Base-by-base conservation (phyloP, 2,888 invertebrate species). In the Seira musarum region DNA sequence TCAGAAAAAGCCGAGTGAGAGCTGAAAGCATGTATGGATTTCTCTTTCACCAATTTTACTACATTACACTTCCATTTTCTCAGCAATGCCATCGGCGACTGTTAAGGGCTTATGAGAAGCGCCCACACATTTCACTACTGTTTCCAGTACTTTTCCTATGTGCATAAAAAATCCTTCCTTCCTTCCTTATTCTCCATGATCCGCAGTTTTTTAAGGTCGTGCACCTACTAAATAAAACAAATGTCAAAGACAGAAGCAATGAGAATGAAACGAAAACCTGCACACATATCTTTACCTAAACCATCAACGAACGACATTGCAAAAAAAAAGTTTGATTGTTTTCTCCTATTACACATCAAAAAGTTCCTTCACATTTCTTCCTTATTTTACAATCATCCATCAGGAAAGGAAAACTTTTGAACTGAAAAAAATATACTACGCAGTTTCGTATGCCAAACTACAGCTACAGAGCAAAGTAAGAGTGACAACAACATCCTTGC, bases 291-390 rank as follows among this genome's bases (percentile, higher is more conserved):
- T n/a, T n/a, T n/a, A n/a, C n/a, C n/a, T n/a, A n/a, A 5, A n/a
- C 3, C n/a, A 57, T 61, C 6, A 64, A 25, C 30, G 17, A 64
- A 30, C n/a, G 64, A 30, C 13, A 17, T n/a, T 64, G 19, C 17
- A 17, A 64, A 64, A 64, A 64, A 64, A 64, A 64, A 5, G 25
- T n/a, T 66, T 74, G 74, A 60, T 74, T 74, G n/a, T n/a, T n/a
- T n/a, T n/a, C n/a, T n/a, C n/a, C n/a, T n/a, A n/a, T 67, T 61
- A 53, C 61, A 66, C 53, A 49, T 67, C 60, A n/a, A 35, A 63
- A 35, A 69, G 76, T 76, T 76, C 76, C 61, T 76, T 76, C 76
- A 76, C 76, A 61, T 69, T 53, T 76, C 63, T 64, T 64, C 53
- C 75, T 22, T n/a, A n/a, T 69, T 76, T 69, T 63, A 76, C 76